Evolutionary conservation across 92 coral and sea anemone species (phyloP).

Genomic region (Bergia puertoricense): DNA sequence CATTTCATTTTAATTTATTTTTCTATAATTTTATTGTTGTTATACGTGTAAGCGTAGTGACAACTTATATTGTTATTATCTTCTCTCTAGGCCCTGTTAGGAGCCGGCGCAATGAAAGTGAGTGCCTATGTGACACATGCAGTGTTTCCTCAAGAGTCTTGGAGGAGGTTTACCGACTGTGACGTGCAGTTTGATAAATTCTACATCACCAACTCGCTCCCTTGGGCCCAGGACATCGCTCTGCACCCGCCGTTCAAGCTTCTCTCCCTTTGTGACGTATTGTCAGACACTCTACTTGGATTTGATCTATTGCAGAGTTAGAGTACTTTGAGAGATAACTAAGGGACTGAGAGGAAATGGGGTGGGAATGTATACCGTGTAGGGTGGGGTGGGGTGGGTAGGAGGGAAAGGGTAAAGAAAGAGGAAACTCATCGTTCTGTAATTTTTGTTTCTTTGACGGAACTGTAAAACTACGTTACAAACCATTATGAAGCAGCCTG

Average conservation of each 20-base stretch:
- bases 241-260: constrained; percentile 80
- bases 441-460: too few species aligned
- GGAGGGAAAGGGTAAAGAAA: background rate
- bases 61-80: background rate
- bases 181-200: constrained; percentile 90
- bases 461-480: too few species aligned
- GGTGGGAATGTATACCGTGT: too few species aligned
- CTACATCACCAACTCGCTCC: constrained; percentile 98
- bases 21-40: too few species aligned
- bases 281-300: constrained; percentile 88
- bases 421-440: too few species aligned
- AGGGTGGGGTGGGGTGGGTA: background rate
- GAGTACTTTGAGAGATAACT: background rate
- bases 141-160: constrained; percentile 93
- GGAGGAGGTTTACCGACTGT: constrained; percentile 86
- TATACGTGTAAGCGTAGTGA: background rate
- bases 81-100: constrained; percentile 69
- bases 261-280: constrained; percentile 84
- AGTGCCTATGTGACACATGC: constrained; percentile 97
- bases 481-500: too few species aligned
- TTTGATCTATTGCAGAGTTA: constrained; percentile 90
- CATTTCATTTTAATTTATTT: too few species aligned
- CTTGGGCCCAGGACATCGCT: constrained; percentile 78
- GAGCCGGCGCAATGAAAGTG: constrained; percentile 83
- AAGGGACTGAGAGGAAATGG: too few species aligned